Base-by-base conservation (phyloP, 2,797 vertebrate genomes). In the Gallirallus australis region DNA sequence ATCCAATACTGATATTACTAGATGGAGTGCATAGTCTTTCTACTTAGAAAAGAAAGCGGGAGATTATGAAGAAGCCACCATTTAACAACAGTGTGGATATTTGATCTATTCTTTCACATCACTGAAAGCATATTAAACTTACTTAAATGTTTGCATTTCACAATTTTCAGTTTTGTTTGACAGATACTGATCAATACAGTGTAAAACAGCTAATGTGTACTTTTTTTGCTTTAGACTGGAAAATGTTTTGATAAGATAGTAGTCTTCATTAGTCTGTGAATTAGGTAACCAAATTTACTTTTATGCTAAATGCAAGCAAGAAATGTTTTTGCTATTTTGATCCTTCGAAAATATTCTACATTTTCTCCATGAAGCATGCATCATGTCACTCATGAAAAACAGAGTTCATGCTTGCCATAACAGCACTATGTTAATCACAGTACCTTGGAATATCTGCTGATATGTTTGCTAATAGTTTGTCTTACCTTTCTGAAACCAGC, bases 131-230 rank as follows among this genome's bases (percentile, higher is more conserved):
- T 33, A 50, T 0, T 5, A 33, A 90, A n/a, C 6, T 47, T 68
- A 39, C 30, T 72, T 39, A 20, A 2, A 48, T 28, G 8, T n/a
- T 92, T 45, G 8, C 42, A 19, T 45, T 45, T 45, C 18, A 19
- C 42, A 45, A 19, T 45, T 19, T 45, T 45, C 42, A 45, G 17
- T 45, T 45, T 48, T 75, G 30, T 57, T 72, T 72, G 24, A n/a
- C 15, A 50, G 13, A 30, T 28, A 40, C 0, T 1, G 3, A 68
- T 33, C 15, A 76, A 82, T 39, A 82, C 68, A 75, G 65, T 63
- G 2, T 12, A 60, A 42, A 69, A 83, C 70, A 16, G 5, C 2
- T 63, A 39, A 59, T 0, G 0, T 61, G 8, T 31, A 15, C 2
- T 56, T 50, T 3, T 31, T 31, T 92, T 82, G 7, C 2, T 7